phyloP scores from a whole-genome alignment of 2,888 invertebrate genomes.

The Zaprionus lineosus region DNA sequence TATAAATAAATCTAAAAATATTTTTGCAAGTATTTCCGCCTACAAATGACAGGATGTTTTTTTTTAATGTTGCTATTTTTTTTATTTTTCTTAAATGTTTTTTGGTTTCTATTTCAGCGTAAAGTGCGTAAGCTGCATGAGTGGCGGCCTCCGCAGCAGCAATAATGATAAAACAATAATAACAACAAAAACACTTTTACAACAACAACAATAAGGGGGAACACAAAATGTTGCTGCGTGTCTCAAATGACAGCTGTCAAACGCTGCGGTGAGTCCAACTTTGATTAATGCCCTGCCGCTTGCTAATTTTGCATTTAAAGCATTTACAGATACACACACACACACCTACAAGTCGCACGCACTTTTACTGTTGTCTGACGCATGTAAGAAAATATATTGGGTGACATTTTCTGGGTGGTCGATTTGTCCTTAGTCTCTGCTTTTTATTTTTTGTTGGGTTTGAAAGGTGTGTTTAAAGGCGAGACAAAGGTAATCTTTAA shows the following conservation, averaged over 20 bases:
- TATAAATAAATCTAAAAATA: too few species aligned
- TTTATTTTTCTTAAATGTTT: slow-evolving; percentile 36
- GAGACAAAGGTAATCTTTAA: too few species aligned
- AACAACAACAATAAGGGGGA: slow-evolving; percentile 21
- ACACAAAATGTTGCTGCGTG: slow-evolving; percentile 56
- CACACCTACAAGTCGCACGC: neutral
- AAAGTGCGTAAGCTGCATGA: slow-evolving; percentile 73
- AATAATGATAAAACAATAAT: slow-evolving; percentile 3
- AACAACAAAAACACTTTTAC: slow-evolving; percentile 6
- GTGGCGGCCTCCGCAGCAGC: neutral
- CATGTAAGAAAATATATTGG: slow-evolving; percentile 37
- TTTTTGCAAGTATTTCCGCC: slow-evolving; percentile 60
- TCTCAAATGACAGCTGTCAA: slow-evolving; percentile 70
- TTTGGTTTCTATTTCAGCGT: slow-evolving; percentile 50
- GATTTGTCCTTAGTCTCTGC: slow-evolving; percentile 19
- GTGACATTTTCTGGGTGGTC: slow-evolving; percentile 42
- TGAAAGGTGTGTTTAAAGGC: slow-evolving; percentile 4
- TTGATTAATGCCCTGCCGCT: slow-evolving; percentile 52
- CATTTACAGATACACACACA: slow-evolving; percentile 17
- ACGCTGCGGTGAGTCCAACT: slow-evolving; percentile 46
- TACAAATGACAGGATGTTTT: slow-evolving; percentile 53
- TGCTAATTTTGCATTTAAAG: slow-evolving; percentile 58
- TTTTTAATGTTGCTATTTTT: slow-evolving; percentile 26
- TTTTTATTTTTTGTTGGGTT: too few species aligned
- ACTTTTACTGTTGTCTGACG: slow-evolving; percentile 12